Evolutionary conservation across 2,888 invertebrate species (phyloP).

Genomic region (Adelognathus sp.): DNA sequence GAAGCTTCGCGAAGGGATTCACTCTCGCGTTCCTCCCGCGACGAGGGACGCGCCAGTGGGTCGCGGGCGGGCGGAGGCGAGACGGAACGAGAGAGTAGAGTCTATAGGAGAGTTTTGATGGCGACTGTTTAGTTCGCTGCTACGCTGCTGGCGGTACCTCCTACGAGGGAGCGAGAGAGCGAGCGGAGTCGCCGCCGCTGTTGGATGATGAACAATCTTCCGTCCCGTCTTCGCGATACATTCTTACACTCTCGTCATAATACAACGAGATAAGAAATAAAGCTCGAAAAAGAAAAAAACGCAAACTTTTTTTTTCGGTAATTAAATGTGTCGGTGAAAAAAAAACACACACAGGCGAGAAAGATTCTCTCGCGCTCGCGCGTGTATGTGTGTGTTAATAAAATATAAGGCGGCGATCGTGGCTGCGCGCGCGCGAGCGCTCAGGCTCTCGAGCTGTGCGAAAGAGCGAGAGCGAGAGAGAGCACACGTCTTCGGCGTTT

Average conservation of each 20-base stretch:
- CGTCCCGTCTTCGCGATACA: not conserved
- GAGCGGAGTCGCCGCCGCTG: constrained; percentile 23
- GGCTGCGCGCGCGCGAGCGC: constrained; percentile 45
- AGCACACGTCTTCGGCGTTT: constrained; percentile 53
- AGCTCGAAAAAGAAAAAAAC: not conserved
- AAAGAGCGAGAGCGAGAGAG: constrained; percentile 17
- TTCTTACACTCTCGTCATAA: not conserved
- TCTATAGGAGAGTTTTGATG: no score
- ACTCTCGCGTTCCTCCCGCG: constrained; percentile 62
- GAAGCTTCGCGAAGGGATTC: no score
- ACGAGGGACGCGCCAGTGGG: constrained; percentile 43
- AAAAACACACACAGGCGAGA: not conserved
- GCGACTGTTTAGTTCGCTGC: constrained; percentile 53
- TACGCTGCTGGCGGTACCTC: constrained; percentile 36
- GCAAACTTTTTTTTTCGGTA: not conserved
- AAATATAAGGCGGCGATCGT: constrained; percentile 42
- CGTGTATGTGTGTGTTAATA: constrained; percentile 30
- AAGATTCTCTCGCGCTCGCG: not conserved
- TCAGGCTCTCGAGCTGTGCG: constrained; percentile 19
- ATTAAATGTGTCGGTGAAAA: not conserved
- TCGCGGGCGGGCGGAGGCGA: constrained; percentile 16
- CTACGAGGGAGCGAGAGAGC: no score
- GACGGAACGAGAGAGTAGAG: constrained; percentile 20
- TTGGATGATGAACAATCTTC: constrained; percentile 21
- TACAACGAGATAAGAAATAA: not conserved